These are phyloP conservation scores for Chironomus tentans DNA, from an alignment of 2,888 invertebrate genomes.

Conservation along the genomic window DNA sequence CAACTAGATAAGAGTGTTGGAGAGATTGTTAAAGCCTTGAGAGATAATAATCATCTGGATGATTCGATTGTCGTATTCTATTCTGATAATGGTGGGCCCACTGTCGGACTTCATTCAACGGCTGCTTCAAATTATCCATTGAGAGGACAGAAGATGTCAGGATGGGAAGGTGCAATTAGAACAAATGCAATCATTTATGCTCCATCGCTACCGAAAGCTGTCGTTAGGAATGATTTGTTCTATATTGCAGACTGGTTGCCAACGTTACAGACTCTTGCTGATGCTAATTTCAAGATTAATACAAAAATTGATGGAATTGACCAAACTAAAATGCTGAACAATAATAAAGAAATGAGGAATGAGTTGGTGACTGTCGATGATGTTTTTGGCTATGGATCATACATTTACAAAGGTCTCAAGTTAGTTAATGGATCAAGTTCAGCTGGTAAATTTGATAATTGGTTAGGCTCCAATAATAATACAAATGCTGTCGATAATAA, in stretches of 20 bases:
- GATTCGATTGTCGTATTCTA: constrained; percentile 78
- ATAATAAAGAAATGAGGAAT: neutral
- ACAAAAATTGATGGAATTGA: constrained; percentile 52
- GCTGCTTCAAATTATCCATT: constrained; percentile 71
- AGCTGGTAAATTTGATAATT: neutral
- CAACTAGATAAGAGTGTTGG: constrained; percentile 80
- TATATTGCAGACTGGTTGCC: constrained; percentile 74
- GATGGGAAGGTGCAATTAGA: constrained; percentile 79
- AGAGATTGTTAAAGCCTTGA: constrained; percentile 60
- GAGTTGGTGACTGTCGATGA: neutral
- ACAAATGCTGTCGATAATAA: neutral
- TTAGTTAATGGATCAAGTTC: neutral
- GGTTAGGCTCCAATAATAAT: neutral
- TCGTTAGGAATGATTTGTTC: constrained; percentile 55
- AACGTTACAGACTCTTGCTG: constrained; percentile 46
- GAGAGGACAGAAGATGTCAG: constrained; percentile 65
- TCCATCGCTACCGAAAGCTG: constrained; percentile 39
- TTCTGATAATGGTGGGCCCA: constrained; percentile 82
- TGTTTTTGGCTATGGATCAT: constrained; percentile 1
- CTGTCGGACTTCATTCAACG: constrained; percentile 60
- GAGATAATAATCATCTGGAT: constrained; percentile 56
- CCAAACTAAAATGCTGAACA: constrained; percentile 48
- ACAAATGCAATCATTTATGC: constrained; percentile 70
- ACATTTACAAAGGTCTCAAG: neutral
- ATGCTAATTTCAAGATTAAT: constrained; percentile 31